Base-by-base conservation (phyloP, 2,888 invertebrate species). In the Pachymerium ferrugineum region DNA sequence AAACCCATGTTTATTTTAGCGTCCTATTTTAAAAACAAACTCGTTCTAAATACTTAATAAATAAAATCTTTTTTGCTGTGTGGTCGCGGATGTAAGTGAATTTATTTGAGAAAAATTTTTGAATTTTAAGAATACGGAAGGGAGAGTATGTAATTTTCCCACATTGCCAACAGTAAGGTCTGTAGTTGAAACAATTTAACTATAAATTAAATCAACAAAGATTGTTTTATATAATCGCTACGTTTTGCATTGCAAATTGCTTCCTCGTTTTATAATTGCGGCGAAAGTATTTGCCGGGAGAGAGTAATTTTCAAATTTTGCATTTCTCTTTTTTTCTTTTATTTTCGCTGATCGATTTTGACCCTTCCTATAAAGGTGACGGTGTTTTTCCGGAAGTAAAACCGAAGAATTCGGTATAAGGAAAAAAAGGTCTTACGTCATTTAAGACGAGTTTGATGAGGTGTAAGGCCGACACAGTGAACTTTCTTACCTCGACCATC, bases 391-490 rank as follows among this genome's bases (percentile, higher is more conserved):
- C 62, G 62, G 62, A 62, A 62, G 62, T 62, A 62, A n/a, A 62
- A 28, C 62, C 62, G 3, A 62, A 62, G 62, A 62, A 28, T 62
- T 62, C 28, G 28, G 28, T n/a, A n/a, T 25, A 62, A 22, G 12
- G n/a, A 62, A 47, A 28, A 62, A 62, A 62, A 10, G 28, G 8
- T 47, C 14, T 10, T 62, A 62, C 25, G 62, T 25, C 62, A 62
- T 62, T 62, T 62, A 62, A 62, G 62, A 28, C 62, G 1, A 28
- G 62, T 62, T 12, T 62, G 25, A 28, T 14, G 62, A 62, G 62
- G 62, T 62, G 62, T 62, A 62, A 62, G 62, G 62, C 62, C 62
- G 62, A 62, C 62, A 62, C 62, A 62, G 62, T 62, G 62, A 62
- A 62, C 62, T 62, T 62, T 62, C 62, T 62, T 62, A 62, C 62